A percentile compares a stretch with the other conserved stretches of the same genome.
Evolutionary conservation across 2,113 vertebrate species (phyloP).

Genomic region (Urocolius indicus): DNA sequence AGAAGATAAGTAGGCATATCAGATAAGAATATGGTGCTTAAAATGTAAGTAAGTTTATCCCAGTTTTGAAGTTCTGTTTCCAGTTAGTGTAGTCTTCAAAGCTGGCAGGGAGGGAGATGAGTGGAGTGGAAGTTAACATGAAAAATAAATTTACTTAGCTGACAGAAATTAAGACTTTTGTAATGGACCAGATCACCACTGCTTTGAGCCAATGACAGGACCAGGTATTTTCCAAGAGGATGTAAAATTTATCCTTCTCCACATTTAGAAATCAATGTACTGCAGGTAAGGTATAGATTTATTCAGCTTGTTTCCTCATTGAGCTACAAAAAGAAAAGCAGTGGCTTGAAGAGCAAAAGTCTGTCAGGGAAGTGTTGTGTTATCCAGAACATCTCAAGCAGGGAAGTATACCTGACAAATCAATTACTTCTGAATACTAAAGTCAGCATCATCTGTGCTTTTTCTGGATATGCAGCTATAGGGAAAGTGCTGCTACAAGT

Average conservation of each 20-base stretch:
- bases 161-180: not conserved
- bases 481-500: not conserved
- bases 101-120: not conserved
- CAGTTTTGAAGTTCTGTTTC: not conserved
- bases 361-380: not conserved
- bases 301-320: not conserved
- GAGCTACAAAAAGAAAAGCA: not conserved
- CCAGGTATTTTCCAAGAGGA: not conserved
- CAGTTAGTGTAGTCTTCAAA: not conserved
- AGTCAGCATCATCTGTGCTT: not conserved
- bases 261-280: not conserved
- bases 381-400: not conserved
- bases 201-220: not conserved
- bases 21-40: not conserved
- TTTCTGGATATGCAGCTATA: not conserved
- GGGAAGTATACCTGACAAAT: accelerated
- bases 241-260: not conserved
- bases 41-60: not conserved
- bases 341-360: not conserved
- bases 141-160: not conserved
- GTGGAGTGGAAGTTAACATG: not conserved
- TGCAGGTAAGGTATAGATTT: not conserved
- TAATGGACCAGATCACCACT: not conserved
- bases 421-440: not conserved
- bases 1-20: not conserved